Conservation (phyloP, 2,888 invertebrate genomes). For the Meta bourneti region DNA sequence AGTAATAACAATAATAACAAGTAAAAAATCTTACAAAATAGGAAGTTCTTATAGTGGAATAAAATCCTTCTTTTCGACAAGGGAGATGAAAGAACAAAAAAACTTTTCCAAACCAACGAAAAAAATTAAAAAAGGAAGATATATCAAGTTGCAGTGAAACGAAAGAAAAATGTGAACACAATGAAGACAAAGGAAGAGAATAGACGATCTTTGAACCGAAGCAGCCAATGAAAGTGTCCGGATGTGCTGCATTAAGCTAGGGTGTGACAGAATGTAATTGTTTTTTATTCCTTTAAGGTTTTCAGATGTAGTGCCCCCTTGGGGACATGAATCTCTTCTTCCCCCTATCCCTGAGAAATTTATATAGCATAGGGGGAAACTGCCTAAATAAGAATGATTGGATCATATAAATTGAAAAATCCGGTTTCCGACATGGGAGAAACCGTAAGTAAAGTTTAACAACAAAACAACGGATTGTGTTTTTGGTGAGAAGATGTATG, state of each 20-base stretch:
- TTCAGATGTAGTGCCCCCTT: background rate
- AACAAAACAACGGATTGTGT: background rate
- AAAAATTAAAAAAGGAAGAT: conserved; percentile 38
- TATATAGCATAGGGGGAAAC: background rate
- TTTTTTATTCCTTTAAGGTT: conserved; percentile 57
- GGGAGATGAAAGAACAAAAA: background rate
- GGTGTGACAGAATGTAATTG: conserved; percentile 66
- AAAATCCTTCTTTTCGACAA: conserved; percentile 17
- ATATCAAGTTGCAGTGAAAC: conserved; percentile 45
- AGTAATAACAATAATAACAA: background rate
- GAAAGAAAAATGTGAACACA: conserved; percentile 56
- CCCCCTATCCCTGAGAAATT: conserved; percentile 3
- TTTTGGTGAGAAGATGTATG: background rate
- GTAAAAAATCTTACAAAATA: background rate
- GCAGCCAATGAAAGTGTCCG: conserved; percentile 65
- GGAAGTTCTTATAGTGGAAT: conserved; percentile 3
- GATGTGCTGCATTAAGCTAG: conserved; percentile 40
- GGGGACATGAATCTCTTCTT: conserved; percentile 56
- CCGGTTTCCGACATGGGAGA: background rate
- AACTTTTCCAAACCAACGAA: conserved; percentile 37
- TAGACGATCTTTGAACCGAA: conserved; percentile 61
- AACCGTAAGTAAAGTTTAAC: background rate
- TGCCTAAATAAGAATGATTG: conserved; percentile 43
- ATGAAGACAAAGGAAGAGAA: conserved; percentile 66
- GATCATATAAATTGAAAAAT: conserved; percentile 26